Evolutionary conservation across 2,888 invertebrate genomes (phyloP).

Genomic region (Drosophila koepferae): DNA sequence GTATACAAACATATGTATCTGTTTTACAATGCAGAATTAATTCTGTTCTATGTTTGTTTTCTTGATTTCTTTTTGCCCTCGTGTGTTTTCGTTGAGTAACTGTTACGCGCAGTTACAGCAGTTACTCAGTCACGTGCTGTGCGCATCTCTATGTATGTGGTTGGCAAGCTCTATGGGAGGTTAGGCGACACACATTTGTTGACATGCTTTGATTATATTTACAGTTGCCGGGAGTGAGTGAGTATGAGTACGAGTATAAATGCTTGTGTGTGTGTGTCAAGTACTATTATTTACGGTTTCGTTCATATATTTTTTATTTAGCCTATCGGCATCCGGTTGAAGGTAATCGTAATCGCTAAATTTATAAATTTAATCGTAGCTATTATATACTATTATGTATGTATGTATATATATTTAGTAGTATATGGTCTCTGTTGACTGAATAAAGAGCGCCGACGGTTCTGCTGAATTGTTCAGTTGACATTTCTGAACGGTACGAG

Average conservation of each 20-base stretch:
- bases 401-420: background rate
- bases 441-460: conserved; percentile 24
- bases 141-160: conserved; percentile 29
- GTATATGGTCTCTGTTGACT: background rate
- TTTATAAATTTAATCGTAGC: conserved; percentile 52
- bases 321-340: conserved; percentile 49
- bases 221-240: conserved; percentile 34
- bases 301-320: conserved; percentile 21
- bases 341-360: conserved; percentile 58
- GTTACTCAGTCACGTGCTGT: background rate
- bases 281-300: conserved; percentile 21
- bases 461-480: conserved; percentile 24
- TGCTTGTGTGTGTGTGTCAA: background rate
- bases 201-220: conserved; percentile 45
- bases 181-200: conserved; percentile 17
- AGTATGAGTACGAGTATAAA: background rate
- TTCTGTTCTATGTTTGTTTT: background rate
- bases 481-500: conserved; percentile 20
- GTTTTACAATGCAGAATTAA: background rate
- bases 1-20: background rate
- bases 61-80: background rate
- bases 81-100: background rate
- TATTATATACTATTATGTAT: conserved; percentile 12
- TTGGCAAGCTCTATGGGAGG: background rate
- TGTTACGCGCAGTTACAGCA: background rate